phyloP scores from a whole-genome alignment of 2,797 vertebrate species.

The Anolis apletophallus region DNA sequence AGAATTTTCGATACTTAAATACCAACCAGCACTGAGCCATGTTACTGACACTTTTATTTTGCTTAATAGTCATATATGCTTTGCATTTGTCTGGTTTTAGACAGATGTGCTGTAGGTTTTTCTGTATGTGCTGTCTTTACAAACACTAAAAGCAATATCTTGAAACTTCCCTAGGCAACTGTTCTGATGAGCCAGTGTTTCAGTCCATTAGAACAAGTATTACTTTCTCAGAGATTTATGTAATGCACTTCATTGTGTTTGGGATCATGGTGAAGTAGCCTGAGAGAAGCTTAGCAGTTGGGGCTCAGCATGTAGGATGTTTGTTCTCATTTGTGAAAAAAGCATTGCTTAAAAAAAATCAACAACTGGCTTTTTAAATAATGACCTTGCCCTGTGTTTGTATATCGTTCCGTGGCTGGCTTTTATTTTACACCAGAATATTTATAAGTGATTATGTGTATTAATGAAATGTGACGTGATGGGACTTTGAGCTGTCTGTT shows the following conservation, averaged over 20 bases:
- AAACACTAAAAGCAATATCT: constrained; percentile 64
- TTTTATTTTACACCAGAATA: constrained; percentile 63
- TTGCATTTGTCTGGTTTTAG: constrained; percentile 52
- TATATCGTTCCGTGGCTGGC: constrained; percentile 65
- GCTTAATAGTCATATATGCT: constrained; percentile 56
- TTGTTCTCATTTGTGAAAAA: constrained; percentile 65
- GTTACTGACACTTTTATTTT: constrained; percentile 53
- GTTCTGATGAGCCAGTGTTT: constrained; percentile 36
- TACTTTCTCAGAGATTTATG: not conserved
- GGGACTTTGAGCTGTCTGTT: constrained; percentile 64
- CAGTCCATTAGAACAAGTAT: constrained; percentile 35
- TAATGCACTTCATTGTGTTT: constrained; percentile 50
- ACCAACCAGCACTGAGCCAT: constrained; percentile 55
- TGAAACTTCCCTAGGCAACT: constrained; percentile 58
- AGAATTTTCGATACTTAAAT: constrained; percentile 62
- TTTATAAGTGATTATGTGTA: constrained; percentile 65
- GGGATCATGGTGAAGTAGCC: constrained; percentile 47
- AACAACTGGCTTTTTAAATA: constrained; percentile 58
- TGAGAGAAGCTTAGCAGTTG: constrained; percentile 58
- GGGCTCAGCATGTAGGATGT: constrained; percentile 48
- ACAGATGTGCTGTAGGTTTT: constrained; percentile 43
- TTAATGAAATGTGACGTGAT: constrained; percentile 64
- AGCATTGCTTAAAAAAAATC: constrained; percentile 42
- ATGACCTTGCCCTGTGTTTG: constrained; percentile 63
- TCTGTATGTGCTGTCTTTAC: constrained; percentile 40